A percentile compares a stretch with the other conserved stretches of the same genome.
Evolutionary conservation across 2,797 vertebrate genomes (phyloP).

Genomic region (Anabas testudineus): DNA sequence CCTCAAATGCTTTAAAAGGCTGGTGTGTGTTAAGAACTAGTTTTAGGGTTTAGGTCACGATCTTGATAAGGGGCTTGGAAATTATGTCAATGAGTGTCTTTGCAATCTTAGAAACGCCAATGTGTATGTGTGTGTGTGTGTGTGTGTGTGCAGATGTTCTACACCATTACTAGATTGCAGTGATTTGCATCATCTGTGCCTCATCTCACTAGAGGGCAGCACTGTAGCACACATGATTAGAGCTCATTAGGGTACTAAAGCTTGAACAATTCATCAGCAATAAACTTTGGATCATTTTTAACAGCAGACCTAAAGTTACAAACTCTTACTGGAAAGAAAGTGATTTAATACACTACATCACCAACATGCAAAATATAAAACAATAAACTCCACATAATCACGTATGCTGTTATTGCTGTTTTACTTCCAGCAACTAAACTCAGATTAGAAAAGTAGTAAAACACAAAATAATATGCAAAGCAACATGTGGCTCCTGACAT

Average conservation of each 20-base stretch:
- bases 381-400: neutral
- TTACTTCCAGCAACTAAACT: no score
- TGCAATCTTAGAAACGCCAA: neutral
- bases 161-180: constrained; percentile 9
- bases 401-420: neutral
- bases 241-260: constrained; percentile 36
- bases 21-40: neutral
- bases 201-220: constrained; percentile 75
- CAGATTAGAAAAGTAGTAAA: no score
- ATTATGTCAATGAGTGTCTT: neutral
- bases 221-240: constrained; percentile 55
- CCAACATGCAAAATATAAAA: no score
- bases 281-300: neutral
- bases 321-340: neutral
- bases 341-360: neutral
- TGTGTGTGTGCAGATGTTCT: constrained; percentile 1
- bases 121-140: neutral
- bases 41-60: neutral
- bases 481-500: no score
- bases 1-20: no score
- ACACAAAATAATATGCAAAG: no score
- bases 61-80: no score
- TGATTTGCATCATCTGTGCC: constrained; percentile 46
- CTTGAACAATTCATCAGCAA: neutral
- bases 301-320: neutral